Evolutionary conservation across 2,888 invertebrate genomes (phyloP), one percentile per base, ranked within the genome.

Genomic region (Parochlus steinenii): DNA sequence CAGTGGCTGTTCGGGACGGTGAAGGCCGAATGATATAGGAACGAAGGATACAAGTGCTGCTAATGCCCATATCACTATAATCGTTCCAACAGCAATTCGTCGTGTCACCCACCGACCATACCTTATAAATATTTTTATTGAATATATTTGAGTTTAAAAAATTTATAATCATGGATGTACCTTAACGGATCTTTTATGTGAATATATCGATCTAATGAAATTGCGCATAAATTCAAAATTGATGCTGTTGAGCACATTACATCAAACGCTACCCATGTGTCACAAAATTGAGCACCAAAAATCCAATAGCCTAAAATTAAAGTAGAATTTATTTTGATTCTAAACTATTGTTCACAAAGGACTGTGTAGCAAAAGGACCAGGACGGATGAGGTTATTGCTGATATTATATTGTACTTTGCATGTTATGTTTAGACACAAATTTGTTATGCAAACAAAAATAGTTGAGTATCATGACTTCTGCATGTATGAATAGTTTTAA

Each of bases 221-320:
- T 97, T 48, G 95, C 95, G 60, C 95, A 95, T 44, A 98, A 69
- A 64, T 98, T 97, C 47, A 98, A 72, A 54, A 98, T 98, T 53
- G 95, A 95, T 37, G 97, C 95, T 39, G 97, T 98, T 47, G 92
- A 93, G 62, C 95, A 95, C 87, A 97, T 93, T 52, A 98, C 92
- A 66, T 98, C 97, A 61, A 95, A 92, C 34, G 95, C 93, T 48
- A 97, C 86, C 95, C 95, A 98, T 35, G 92, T 86, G 65, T 92
- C 90, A 66, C 93, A 95, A 65, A 93, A 90, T 56, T 82, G 76
- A 42, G 81, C 76, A 18, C 95, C 95, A 55, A 98, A 97, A 49
- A 89, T 76, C 98, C 98, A 98, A 62, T 89, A 85, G 44, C 55
- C 57, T 58, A n/a, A n/a, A n/a, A n/a, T n/a, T n/a, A n/a, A n/a